Evolutionary conservation across 2,888 invertebrate species (phyloP), one percentile per base, ranked within the genome.

Genomic region (Hirtodrosophila duncani): DNA sequence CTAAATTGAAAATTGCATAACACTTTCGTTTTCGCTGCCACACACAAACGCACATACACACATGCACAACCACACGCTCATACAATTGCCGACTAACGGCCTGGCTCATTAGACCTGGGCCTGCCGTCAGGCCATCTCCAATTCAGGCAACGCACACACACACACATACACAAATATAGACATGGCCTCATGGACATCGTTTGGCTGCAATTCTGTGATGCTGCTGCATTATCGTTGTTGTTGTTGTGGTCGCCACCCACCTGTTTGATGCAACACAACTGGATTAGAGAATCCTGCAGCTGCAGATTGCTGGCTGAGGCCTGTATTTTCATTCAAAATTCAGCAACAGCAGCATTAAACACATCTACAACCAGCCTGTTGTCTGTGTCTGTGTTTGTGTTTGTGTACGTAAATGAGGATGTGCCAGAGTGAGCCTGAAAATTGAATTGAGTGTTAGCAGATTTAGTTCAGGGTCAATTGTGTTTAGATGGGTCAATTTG

Each of bases 401-500:
- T n/a, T n/a, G n/a, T n/a, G n/a, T n/a, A n/a, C 20, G 20, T 5
- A 7, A 20, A 7, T 7, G 20, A 20, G 20, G 7, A 4, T 5
- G 20, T 5, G 20, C 4, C 5, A 20, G 20, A 20, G 20, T 5
- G 20, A 20, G 11, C 10, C 29, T 53, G 34, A 46, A 36, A 45
- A 43, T 56, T 51, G 53, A 70, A 59, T 78, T 63, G 67, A 55
- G 53, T 62, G 74, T 53, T 52, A 11, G 60, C 55, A 60, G 66
- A 75, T 81, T 79, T 71, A 75, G 75, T 81, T 81, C 75, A 75
- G 77, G 75, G 75, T 81, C 75, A 75, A 53, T 57, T 71, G 52
- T 63, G 75, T 44, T 77, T 62, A 67, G 62, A 53, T 26, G 24
- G 49, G 65, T 52, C 57, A 71, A 68, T 68, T 68, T 57, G 52